Conservation (phyloP, 2,113 vertebrate genomes). For the Stictonetta naevosa region DNA sequence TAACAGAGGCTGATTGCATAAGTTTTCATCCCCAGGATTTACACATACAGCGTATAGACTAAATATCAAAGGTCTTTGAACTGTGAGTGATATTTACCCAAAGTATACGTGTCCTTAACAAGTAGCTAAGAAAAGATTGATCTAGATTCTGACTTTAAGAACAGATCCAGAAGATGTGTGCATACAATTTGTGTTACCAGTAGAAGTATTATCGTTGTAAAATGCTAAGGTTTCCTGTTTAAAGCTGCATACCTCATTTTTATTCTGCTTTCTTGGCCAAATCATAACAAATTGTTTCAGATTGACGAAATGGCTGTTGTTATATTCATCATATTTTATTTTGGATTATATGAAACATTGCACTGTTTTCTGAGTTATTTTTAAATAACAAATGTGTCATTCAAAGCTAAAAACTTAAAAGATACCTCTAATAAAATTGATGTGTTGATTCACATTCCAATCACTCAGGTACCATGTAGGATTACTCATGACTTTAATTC, state of each 20-base stretch:
- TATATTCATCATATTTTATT: background rate
- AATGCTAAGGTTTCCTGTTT: background rate
- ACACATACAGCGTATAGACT: background rate
- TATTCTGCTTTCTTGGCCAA: background rate
- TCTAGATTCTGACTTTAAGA: slow-evolving; percentile 22
- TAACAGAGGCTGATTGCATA: background rate
- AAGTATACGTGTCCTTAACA: slow-evolving; percentile 34
- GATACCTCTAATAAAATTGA: background rate
- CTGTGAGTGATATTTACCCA: slow-evolving; percentile 67
- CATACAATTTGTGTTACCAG: background rate
- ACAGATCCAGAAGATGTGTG: background rate
- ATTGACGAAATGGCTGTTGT: background rate
- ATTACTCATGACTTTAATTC: background rate
- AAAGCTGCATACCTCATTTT: background rate
- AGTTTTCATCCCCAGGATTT: background rate
- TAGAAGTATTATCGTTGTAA: background rate
- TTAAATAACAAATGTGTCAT: background rate
- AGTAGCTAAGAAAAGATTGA: slow-evolving; percentile 56
- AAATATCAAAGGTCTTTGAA: slow-evolving; percentile 68
- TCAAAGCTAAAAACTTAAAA: background rate
- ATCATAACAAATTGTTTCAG: background rate
- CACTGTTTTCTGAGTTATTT: background rate
- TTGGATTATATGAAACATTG: background rate
- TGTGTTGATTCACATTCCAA: background rate
- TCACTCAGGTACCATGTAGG: background rate